These are phyloP conservation scores for Baryphthengus martii DNA, from an alignment of 2,113 vertebrate genomes.

Conservation along the genomic window DNA sequence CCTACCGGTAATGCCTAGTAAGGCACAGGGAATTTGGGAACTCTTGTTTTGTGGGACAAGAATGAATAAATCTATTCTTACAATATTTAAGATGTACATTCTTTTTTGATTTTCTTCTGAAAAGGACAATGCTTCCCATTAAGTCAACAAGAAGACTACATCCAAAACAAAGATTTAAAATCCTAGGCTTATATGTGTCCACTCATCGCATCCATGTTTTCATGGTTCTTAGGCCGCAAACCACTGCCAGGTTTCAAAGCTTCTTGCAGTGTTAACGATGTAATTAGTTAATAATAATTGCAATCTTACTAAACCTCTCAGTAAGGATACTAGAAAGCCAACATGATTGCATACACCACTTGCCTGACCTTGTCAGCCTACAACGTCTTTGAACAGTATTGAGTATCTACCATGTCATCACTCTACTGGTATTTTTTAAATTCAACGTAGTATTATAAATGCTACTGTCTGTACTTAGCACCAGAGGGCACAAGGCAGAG, in stretches of 20 bases:
- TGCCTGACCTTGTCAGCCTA: neutral
- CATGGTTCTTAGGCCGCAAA: neutral
- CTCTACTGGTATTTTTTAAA: neutral
- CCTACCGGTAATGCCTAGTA: neutral
- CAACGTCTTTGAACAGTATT: neutral
- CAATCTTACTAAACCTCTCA: neutral
- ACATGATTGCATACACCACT: neutral
- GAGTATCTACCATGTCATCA: neutral
- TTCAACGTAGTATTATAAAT: neutral
- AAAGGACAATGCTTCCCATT: neutral
- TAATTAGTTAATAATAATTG: neutral
- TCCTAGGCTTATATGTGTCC: accelerated
- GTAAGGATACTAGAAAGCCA: neutral
- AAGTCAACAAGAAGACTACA: neutral
- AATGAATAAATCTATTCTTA: neutral
- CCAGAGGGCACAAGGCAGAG: neutral
- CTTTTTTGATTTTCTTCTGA: neutral
- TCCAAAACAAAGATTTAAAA: neutral
- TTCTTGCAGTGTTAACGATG: neutral
- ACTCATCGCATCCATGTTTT: neutral
- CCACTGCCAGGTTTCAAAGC: neutral
- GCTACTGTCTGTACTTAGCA: neutral
- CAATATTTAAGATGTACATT: neutral
- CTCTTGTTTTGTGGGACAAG: neutral
- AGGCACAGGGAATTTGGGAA: neutral